These are phyloP conservation scores for Aurelia aurita DNA, from an alignment of 30 jellyfish, hydroid and myxozoan species.

Conservation along the genomic window DNA sequence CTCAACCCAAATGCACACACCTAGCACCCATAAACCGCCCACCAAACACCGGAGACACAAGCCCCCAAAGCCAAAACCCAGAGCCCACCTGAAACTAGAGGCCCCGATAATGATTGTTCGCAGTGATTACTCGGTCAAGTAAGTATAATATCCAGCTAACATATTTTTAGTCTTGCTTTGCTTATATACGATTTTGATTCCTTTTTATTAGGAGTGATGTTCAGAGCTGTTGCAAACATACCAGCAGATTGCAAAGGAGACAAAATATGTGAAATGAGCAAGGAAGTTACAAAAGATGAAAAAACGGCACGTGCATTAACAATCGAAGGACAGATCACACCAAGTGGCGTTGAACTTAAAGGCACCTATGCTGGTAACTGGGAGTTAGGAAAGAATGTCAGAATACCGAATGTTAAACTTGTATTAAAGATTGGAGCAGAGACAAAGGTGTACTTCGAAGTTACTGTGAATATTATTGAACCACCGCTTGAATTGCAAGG, in stretches of 20 bases:
- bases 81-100: no score
- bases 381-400: slow-evolving; percentile 60
- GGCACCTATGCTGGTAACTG: slow-evolving; percentile 79
- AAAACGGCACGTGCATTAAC: slow-evolving; percentile 38
- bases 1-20: no score
- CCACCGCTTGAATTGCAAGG: slow-evolving; percentile 76
- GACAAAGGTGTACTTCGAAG: slow-evolving; percentile 68
- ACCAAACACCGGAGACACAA: no score
- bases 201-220: slow-evolving; percentile 64
- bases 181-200: neutral
- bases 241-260: slow-evolving; percentile 90
- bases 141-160: no score
- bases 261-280: slow-evolving; percentile 79
- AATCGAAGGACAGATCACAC: slow-evolving; percentile 56
- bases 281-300: slow-evolving; percentile 63
- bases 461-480: slow-evolving; percentile 34
- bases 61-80: no score
- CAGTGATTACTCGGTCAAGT: no score
- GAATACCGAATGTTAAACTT: slow-evolving; percentile 36
- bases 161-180: neutral
- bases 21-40: no score
- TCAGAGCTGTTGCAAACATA: slow-evolving; percentile 66
- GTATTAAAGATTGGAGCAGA: slow-evolving; percentile 70
- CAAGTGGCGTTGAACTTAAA: slow-evolving; percentile 61
- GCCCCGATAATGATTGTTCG: no score